Base-by-base conservation (phyloP, 2,797 vertebrate genomes). In the Menidia menidia region DNA sequence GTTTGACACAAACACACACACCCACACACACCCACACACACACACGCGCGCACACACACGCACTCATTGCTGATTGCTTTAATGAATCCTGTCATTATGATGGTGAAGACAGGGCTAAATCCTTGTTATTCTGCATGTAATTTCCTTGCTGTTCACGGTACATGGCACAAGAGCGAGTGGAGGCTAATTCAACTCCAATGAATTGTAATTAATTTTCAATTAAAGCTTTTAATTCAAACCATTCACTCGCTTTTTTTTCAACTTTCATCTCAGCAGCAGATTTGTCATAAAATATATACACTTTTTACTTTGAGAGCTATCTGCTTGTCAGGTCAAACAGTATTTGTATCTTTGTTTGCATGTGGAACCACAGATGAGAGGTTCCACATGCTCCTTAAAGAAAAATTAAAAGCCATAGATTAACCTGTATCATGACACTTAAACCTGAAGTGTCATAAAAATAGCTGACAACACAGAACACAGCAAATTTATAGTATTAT, bases 161-260 rank as follows among this genome's bases (percentile, higher is more conserved):
- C 67, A 72, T 71, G 71, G 71, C 45, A 13, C 35, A 51, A 52
- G 52, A 73, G 64, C 76, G 64, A 60, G 66, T 10, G 60, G 54
- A 45, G 57, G 31, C 62, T 76, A 1, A 11, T 30, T 80, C 72
- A 71, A 78, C 82, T 75, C 51, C 64, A 72, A 39, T 71, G 72
- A 78, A 69, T 71, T 67, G 73, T 82, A 86, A 89, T 89, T 89
- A 53, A 81, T 84, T 89, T 88, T 85, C 71, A 88, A 86, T 90
- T 86, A 85, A 82, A 77, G 60, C 41, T 71, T 75, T 75, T 87
- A 74, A 91, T 89, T 82, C 77, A 87, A 80, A 61, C 58, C 25
- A 59, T 78, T 88, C 61, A 70, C 64, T 57, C 13, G 48, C 30
- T 2, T 56, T 64, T 71, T 79, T 57, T 65, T 47, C 45, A 39